Evolutionary conservation across 37 sponge, comb jelly and placozoan species (phyloP), one percentile per base, ranked within the genome.

Genomic region (Geodia barretti): DNA sequence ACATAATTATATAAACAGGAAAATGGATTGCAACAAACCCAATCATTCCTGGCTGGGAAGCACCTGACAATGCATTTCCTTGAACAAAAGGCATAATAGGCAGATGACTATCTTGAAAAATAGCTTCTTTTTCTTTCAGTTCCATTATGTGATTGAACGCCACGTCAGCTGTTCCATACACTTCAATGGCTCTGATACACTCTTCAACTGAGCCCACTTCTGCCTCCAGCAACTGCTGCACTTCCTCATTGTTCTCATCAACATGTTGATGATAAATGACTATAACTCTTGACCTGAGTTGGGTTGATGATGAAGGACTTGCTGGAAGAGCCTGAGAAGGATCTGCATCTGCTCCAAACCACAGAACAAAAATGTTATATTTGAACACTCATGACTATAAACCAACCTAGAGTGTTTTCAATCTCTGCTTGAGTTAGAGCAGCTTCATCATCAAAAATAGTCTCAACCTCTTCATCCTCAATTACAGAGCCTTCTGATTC

Each of bases 221-320:
- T 21, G 38, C 28, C 11, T 76, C 61, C 4, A 76, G 5, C 2
- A 84, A 60, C 60, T 76, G 20, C 39, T 76, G 67, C 29, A 84
- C 84, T 5, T 40, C 41, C 19, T 75, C 76, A 32, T 84, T 75
- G 14, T 9, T 21, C 29, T 71, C 73, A 60, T 81, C 73, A 19
- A 81, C 42, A 61, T 41, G 39, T 31, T 33, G 61, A 17, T 25
- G 19, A 21, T 81, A 62, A 28, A 21, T 59, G 32, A 81, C 54
- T 67, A 24, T 36, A 68, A 79, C 79, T 47, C 54, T 47, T 7
- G 54, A 17, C 54, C 14, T 7, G 54, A 14, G 14, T 7, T 47
- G 54, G 14, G 54, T 17, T 17, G 11, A 47, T 7, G 14, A 47
- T 7, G 54, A 14, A 47, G 11, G n/a, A n/a, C n/a, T n/a, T n/a